Percentiles rank a stretch among this genome's conserved stretches.
phyloP scores from a whole-genome alignment of 2,113 vertebrate species.

The Tragelaphus buxtoni region DNA sequence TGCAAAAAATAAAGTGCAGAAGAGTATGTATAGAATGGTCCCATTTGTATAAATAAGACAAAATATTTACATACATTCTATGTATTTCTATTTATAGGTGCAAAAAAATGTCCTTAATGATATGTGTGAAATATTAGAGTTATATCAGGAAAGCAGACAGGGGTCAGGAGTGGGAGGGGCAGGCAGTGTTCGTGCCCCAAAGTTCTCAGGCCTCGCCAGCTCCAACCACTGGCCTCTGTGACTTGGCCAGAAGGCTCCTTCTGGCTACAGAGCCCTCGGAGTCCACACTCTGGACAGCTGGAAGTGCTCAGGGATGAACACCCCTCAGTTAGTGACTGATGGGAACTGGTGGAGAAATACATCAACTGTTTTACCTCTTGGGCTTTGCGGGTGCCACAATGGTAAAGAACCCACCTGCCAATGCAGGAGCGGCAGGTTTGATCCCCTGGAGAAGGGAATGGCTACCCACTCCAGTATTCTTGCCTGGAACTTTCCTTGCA shows the following conservation, averaged over 20 bases:
- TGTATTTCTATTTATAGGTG: background rate
- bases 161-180: background rate
- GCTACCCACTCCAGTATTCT: background rate
- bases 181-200: background rate
- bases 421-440: background rate
- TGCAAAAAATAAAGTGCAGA: background rate
- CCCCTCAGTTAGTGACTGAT: background rate
- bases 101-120: background rate
- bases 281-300: background rate
- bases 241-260: background rate
- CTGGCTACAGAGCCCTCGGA: background rate
- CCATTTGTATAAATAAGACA: background rate
- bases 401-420: background rate
- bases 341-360: background rate
- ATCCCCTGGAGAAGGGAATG: background rate
- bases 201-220: background rate
- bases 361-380: background rate
- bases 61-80: background rate
- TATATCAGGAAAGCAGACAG: background rate
- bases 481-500: background rate
- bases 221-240: background rate
- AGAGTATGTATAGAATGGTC: background rate
- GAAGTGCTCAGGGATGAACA: background rate
- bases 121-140: background rate
- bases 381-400: background rate